phyloP scores from a whole-genome alignment of 2,797 vertebrate species.

The Coccyzus lansbergi region DNA sequence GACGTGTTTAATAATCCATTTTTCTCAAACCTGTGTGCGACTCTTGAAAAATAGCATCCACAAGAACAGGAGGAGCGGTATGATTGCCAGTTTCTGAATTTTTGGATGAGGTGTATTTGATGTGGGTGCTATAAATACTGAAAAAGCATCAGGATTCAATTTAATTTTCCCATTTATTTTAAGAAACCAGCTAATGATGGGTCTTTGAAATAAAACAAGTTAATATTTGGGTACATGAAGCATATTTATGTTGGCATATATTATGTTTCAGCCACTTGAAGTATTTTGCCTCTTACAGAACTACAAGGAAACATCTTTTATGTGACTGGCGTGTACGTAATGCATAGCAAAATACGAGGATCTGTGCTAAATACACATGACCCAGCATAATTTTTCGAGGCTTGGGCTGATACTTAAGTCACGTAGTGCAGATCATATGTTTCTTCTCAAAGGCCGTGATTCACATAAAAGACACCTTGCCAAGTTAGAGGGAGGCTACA shows the following conservation, averaged over 20 bases:
- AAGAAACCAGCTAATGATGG: conserved; percentile 5
- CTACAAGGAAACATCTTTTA: not conserved
- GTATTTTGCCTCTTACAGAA: not conserved
- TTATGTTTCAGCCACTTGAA: not conserved
- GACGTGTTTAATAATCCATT: conserved; percentile 27
- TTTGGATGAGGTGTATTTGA: conserved; percentile 12
- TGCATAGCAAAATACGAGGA: not conserved
- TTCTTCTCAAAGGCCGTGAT: not conserved
- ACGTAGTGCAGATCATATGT: not conserved
- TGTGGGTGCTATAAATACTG: not conserved
- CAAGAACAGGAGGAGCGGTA: not conserved
- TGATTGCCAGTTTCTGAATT: not conserved
- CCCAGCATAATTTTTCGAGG: not conserved
- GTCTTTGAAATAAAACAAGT: conserved; percentile 1
- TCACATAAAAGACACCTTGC: not conserved
- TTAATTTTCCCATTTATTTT: conserved; percentile 21
- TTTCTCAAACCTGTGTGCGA: not conserved
- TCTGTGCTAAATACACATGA: not conserved
- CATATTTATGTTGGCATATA: not conserved
- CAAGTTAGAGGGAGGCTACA: not conserved
- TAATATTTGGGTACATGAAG: not conserved
- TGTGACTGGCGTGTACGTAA: not conserved
- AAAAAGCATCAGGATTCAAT: not conserved
- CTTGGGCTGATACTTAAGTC: not conserved
- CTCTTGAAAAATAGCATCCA: not conserved